These are phyloP conservation scores for Catalaphyllia jardinei DNA, from an alignment of 64 coral and sea anemone genomes.

Conservation along the genomic window DNA sequence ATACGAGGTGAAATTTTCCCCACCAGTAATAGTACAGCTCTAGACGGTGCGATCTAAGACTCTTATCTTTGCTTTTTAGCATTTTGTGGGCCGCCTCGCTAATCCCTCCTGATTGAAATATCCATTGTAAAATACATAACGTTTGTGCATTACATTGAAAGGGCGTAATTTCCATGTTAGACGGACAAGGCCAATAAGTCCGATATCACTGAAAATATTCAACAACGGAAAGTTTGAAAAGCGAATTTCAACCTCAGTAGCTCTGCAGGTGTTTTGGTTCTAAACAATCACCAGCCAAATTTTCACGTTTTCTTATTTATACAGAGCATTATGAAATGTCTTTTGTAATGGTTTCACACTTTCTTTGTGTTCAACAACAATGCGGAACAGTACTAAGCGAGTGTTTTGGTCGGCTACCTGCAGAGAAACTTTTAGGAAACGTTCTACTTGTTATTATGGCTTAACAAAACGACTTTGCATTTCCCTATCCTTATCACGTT, in stretches of 20 bases:
- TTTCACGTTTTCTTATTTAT: background rate
- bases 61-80: background rate
- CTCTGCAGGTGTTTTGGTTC: background rate
- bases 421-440: background rate
- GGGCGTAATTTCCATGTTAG: background rate
- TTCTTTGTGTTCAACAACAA: constrained; percentile 23
- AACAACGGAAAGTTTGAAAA: background rate
- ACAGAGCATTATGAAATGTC: background rate
- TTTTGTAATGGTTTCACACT: background rate
- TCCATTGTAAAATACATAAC: background rate
- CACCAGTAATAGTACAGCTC: background rate
- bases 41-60: background rate
- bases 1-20: too few species aligned
- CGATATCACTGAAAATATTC: background rate
- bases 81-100: background rate
- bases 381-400: background rate
- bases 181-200: background rate
- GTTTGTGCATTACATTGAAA: background rate
- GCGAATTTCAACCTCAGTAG: background rate
- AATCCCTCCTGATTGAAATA: constrained; percentile 40
- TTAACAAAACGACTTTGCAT: background rate
- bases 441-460: background rate
- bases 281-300: background rate
- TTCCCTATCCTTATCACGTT: background rate
- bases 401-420: background rate